Evolutionary conservation across 2,113 vertebrate species (phyloP).

Genomic region (Pachyramphus minor): DNA sequence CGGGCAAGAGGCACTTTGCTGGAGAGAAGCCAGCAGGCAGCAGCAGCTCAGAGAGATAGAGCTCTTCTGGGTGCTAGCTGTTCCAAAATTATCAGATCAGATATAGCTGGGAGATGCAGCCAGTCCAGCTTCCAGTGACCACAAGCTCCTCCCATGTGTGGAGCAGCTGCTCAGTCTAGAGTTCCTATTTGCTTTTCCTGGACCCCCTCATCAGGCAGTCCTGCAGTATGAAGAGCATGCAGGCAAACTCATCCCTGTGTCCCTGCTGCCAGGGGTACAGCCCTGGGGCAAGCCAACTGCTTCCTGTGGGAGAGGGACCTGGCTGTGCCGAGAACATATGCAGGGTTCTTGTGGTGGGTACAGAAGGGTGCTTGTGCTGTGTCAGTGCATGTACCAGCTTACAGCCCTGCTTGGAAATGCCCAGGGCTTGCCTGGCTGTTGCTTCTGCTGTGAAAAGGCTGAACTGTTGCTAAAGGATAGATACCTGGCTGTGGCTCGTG

Average conservation of each 20-base stretch:
- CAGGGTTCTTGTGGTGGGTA: background rate
- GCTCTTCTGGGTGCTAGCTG: background rate
- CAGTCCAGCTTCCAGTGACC: background rate
- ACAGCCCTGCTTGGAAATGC: background rate
- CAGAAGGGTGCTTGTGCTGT: background rate
- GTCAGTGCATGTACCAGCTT: background rate
- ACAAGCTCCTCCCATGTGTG: background rate
- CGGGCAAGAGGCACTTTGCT: background rate
- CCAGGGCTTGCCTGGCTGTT: background rate
- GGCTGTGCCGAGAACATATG: background rate
- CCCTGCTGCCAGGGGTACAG: background rate
- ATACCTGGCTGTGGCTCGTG: background rate
- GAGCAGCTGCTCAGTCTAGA: background rate
- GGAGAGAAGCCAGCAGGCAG: background rate
- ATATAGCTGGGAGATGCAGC: background rate
- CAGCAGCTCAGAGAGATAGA: background rate
- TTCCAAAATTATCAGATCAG: background rate
- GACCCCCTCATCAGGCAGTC: background rate
- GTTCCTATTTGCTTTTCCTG: background rate
- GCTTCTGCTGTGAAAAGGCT: background rate
- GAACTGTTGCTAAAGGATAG: background rate
- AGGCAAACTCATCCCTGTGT: background rate
- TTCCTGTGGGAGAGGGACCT: background rate
- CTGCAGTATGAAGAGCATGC: fast-evolving
- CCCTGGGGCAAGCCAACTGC: background rate